Percentiles rank a stretch among this genome's conserved stretches.
Conservation (phyloP, 2,888 invertebrate genomes). For the Phaonia tiefii region DNA sequence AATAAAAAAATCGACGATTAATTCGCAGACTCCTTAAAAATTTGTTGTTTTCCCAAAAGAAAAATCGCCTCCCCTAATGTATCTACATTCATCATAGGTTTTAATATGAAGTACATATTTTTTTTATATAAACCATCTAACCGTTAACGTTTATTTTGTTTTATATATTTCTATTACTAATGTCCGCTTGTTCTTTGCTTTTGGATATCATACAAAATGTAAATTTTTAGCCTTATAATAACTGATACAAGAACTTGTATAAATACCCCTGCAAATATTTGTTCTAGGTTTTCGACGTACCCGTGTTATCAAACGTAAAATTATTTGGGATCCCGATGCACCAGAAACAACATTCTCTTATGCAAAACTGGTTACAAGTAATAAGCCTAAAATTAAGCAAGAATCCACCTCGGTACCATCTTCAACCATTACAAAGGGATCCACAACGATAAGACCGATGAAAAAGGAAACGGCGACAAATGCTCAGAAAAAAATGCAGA, state of each 20-base stretch:
- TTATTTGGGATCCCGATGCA: conserved; percentile 86
- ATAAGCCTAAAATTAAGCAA: conserved; percentile 62
- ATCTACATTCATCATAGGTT: no score
- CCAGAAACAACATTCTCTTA: conserved; percentile 79
- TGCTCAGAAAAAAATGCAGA: conserved; percentile 68
- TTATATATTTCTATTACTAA: conserved; percentile 14
- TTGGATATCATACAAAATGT: conserved; percentile 3
- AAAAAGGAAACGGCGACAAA: conserved; percentile 51
- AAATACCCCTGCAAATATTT: not conserved
- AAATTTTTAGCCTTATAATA: not conserved
- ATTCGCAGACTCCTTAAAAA: no score
- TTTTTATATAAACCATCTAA: no score
- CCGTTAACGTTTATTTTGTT: no score
- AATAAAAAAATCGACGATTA: no score
- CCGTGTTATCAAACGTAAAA: conserved; percentile 86
- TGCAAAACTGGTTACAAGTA: conserved; percentile 79
- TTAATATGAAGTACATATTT: no score
- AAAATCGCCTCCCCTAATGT: no score
- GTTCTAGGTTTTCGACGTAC: conserved; percentile 76
- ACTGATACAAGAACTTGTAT: not conserved
- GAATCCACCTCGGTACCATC: conserved; percentile 50
- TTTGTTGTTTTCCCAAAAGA: no score
- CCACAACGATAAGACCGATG: conserved; percentile 52
- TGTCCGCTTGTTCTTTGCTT: not conserved
- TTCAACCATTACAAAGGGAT: conserved; percentile 45